A percentile compares a stretch with the other conserved stretches of the same genome.
Evolutionary conservation across 2,888 invertebrate species (phyloP).

Genomic region (Euplagia quadripunctaria): DNA sequence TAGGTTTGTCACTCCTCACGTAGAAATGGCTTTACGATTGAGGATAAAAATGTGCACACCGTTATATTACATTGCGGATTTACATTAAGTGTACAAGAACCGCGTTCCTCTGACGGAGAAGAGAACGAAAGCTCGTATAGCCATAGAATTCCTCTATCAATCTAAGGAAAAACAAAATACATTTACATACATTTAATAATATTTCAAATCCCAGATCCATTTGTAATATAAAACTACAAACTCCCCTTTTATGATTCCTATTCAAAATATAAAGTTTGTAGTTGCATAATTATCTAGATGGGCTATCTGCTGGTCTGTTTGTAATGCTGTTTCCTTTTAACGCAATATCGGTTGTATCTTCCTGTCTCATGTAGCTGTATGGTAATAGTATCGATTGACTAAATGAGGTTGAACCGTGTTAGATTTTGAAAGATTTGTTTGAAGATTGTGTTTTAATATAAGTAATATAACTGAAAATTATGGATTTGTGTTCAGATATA

Average conservation of each 20-base stretch:
- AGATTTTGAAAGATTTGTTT: constrained; percentile 1
- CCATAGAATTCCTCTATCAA: too few relatives aligned
- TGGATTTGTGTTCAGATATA: neutral
- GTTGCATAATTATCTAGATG: neutral
- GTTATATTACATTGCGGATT: too few relatives aligned
- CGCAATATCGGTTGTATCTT: neutral
- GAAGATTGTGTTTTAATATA: neutral
- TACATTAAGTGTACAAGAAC: too few relatives aligned
- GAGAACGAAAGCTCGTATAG: too few relatives aligned
- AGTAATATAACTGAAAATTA: neutral
- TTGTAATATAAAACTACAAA: neutral
- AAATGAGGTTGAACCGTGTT: neutral
- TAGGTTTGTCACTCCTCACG: too few relatives aligned
- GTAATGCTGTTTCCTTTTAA: constrained; percentile 1
- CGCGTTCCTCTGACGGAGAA: too few relatives aligned
- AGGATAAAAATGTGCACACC: too few relatives aligned
- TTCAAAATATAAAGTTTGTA: constrained; percentile 3
- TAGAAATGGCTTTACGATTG: too few relatives aligned
- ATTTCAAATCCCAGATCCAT: neutral
- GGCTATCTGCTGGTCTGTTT: neutral
- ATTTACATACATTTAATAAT: too few relatives aligned
- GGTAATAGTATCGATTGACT: constrained; percentile 14
- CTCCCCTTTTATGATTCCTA: neutral
- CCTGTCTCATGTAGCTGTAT: neutral
- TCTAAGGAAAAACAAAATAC: too few relatives aligned